Conservation (phyloP, 2,797 vertebrate genomes). For the Tolypeutes matacus region DNA sequence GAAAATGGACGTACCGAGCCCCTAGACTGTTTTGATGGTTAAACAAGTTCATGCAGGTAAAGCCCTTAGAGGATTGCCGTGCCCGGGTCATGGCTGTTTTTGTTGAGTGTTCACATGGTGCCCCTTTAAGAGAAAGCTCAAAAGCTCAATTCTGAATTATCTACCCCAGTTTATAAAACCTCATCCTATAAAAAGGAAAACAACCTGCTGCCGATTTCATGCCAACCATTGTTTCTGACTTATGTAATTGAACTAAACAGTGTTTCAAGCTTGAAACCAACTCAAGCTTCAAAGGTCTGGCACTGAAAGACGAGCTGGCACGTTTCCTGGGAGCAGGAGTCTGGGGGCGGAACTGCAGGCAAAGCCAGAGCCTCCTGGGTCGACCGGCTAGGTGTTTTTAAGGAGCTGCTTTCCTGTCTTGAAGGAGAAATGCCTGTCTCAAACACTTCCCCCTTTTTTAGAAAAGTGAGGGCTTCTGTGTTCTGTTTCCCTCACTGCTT, state of each 20-base stretch:
- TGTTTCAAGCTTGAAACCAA: background rate
- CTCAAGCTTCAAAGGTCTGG: background rate
- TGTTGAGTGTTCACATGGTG: background rate
- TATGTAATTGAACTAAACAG: background rate
- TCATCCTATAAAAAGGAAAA: background rate
- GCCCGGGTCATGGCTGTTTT: background rate
- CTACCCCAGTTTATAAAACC: background rate
- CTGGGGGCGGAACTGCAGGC: too few relatives aligned
- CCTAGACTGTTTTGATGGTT: background rate
- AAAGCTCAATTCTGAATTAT: background rate
- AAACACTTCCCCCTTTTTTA: background rate
- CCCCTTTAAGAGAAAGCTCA: background rate
- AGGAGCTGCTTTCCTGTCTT: background rate
- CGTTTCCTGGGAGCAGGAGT: background rate
- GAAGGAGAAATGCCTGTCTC: background rate
- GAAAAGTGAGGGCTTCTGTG: background rate
- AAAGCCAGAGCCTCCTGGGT: too few relatives aligned
- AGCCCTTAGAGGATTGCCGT: background rate
- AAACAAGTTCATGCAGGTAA: background rate
- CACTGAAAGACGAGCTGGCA: background rate
- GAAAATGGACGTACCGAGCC: background rate
- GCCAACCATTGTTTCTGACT: background rate
- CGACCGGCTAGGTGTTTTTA: accelerated
- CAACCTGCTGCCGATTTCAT: background rate
- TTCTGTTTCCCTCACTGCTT: background rate